phyloP scores from a whole-genome alignment of 2,888 invertebrate genomes.

The Campopleginae sp. region DNA sequence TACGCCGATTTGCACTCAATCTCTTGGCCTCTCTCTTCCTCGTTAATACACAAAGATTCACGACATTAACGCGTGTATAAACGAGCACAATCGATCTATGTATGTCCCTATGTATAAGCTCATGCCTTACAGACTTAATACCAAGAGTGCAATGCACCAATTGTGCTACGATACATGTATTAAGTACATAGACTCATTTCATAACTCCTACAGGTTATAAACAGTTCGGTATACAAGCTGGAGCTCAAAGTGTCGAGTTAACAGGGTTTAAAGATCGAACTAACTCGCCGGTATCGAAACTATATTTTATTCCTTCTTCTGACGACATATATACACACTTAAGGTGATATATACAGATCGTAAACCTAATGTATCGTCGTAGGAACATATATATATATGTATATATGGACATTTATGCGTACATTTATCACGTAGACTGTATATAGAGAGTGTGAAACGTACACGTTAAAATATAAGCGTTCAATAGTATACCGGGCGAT shows the following conservation, averaged over 20 bases:
- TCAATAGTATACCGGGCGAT: constrained; percentile 31
- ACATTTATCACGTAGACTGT: constrained; percentile 7
- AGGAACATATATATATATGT: not conserved
- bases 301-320: constrained; percentile 42
- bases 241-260: constrained; percentile 57
- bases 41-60: constrained; percentile 56
- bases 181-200: constrained; percentile 4
- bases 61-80: constrained; percentile 58
- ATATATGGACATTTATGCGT: not conserved
- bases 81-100: constrained; percentile 43
- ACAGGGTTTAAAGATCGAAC: constrained; percentile 50
- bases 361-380: constrained; percentile 18
- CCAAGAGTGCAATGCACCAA: constrained; percentile 27
- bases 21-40: constrained; percentile 17
- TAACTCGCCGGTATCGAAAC: constrained; percentile 54
- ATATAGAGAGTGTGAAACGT: constrained; percentile 53
- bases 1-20: constrained; percentile 61
- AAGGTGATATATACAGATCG: constrained; percentile 8
- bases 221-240: constrained; percentile 30
- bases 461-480: constrained; percentile 43
- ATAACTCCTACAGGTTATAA: constrained; percentile 34
- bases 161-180: constrained; percentile 3
- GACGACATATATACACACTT: constrained; percentile 28
- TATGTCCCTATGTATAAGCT: not conserved
- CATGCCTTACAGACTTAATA: constrained; percentile 29